Base-by-base conservation (phyloP, 2,888 invertebrate genomes). In the Sericinus montela region DNA sequence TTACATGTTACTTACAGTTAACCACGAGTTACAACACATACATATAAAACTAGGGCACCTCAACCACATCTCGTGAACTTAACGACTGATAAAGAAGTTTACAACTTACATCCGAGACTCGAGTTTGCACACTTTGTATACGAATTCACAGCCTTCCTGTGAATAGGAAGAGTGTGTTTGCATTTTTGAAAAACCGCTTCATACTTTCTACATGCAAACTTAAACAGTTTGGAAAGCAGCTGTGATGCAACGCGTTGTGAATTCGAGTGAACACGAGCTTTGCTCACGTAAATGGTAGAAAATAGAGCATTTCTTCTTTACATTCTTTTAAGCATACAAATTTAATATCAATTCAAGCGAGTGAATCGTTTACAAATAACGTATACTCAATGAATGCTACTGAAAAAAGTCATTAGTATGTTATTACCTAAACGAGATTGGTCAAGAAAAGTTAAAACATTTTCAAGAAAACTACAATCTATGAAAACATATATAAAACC, bases 181-280 rank as follows among this genome's bases (percentile, higher is more conserved):
- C 16, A 48, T 48, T 36, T 48, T 48, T 48, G 16, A 42, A 48
- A 48, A 48, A 48, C 23, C 32, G 28, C 37, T 42, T 23, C 37
- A 11, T 42, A 37, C 42, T 42, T 30, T 29, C 41, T 37, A 13
- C 45, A 45, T 45, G 25, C 48, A 48, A 42, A 37, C 42, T 42
- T 43, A 30, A 48, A n/a, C n/a, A n/a, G 35, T 48, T 32, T 2
- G 25, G 25, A 35, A 36, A 48, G 37, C 48, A 48, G 36, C 48
- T 42, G 48, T 13, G 30, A 19, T 15, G 42, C 32, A 42, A 38
- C n/a, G 30, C 23, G 36, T 37, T 42, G 48, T 48, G 37, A 48
- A 43, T 47, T 36, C 39, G n/a, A 40, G 35, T 13, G 15, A 34
- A 46, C 28, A 28, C 36, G 15, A 16, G 46, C 35, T 37, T 40